phyloP scores from a whole-genome alignment of 2,888 invertebrate genomes.

The Xestobium rufovillosum region DNA sequence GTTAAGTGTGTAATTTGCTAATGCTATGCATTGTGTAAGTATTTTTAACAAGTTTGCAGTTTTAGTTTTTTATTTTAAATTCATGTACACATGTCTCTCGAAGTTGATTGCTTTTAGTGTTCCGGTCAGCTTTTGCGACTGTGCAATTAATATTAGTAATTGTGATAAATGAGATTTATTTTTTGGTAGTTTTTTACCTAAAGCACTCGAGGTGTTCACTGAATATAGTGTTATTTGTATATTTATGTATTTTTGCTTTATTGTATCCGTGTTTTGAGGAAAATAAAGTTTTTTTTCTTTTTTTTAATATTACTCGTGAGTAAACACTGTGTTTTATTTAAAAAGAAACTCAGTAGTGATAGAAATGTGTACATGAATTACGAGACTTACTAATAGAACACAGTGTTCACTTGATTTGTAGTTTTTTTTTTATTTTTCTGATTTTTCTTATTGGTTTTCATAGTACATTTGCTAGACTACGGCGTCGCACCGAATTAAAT shows the following conservation, averaged over 20 bases:
- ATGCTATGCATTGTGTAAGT: conserved; percentile 22
- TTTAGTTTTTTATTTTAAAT: conserved; percentile 15
- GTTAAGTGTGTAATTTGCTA: conserved; percentile 15
- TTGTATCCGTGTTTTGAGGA: conserved; percentile 13
- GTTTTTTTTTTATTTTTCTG: conserved; percentile 26
- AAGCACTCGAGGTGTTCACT: no score
- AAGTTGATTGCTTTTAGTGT: conserved; percentile 16
- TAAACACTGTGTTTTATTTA: no score
- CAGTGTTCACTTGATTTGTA: conserved; percentile 20
- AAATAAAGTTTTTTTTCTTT: no score
- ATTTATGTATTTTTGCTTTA: conserved; percentile 12
- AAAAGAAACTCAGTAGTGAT: no score
- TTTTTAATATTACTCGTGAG: no score
- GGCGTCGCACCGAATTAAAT: no score
- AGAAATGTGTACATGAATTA: no score
- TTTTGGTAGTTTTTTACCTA: no score
- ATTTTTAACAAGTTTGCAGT: conserved; percentile 16
- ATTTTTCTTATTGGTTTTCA: conserved; percentile 37
- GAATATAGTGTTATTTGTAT: no score
- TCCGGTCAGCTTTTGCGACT: conserved; percentile 9
- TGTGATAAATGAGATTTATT: conserved; percentile 13
- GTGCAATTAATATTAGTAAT: conserved; percentile 15
- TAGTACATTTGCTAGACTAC: conserved; percentile 40
- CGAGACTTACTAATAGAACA: conserved; percentile 22
- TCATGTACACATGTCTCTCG: conserved; percentile 21